A percentile compares a stretch with the other conserved stretches of the same genome.
Conservation (phyloP, 2,113 vertebrate genomes). For the Chelonoidis abingdonii region DNA sequence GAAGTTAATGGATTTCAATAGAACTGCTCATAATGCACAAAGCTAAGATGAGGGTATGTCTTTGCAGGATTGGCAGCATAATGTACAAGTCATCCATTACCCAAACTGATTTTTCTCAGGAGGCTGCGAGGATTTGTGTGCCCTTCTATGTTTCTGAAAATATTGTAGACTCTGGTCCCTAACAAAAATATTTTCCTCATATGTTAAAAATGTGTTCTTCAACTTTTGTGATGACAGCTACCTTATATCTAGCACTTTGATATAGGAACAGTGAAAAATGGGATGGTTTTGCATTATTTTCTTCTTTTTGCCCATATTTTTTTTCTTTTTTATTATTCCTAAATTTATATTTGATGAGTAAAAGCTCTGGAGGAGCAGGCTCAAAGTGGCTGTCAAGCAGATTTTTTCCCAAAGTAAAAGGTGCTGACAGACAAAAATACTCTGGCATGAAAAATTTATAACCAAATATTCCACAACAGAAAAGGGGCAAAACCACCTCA, state of each 20-base stretch:
- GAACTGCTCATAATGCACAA: not conserved
- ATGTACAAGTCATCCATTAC: not conserved
- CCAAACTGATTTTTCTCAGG: not conserved
- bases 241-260: not conserved
- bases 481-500: conserved; percentile 49
- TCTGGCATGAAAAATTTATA: conserved; percentile 75
- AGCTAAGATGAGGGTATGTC: not conserved
- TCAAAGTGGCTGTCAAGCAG: conserved; percentile 68
- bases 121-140: not conserved
- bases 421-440: conserved; percentile 69
- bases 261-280: not conserved
- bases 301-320: not conserved
- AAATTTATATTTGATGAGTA: conserved; percentile 8
- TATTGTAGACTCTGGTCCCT: not conserved
- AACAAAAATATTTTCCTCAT: not conserved
- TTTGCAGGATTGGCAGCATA: not conserved
- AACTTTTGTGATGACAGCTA: not conserved
- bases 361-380: conserved; percentile 52
- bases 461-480: conserved; percentile 60
- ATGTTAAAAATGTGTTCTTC: not conserved
- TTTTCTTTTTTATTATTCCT: not conserved
- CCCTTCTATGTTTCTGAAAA: not conserved
- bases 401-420: conserved; percentile 53
- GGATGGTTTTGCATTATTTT: not conserved
- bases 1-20: fast-evolving